phyloP scores from a whole-genome alignment of 2,797 vertebrate genomes.

The Graptemys geographica region DNA sequence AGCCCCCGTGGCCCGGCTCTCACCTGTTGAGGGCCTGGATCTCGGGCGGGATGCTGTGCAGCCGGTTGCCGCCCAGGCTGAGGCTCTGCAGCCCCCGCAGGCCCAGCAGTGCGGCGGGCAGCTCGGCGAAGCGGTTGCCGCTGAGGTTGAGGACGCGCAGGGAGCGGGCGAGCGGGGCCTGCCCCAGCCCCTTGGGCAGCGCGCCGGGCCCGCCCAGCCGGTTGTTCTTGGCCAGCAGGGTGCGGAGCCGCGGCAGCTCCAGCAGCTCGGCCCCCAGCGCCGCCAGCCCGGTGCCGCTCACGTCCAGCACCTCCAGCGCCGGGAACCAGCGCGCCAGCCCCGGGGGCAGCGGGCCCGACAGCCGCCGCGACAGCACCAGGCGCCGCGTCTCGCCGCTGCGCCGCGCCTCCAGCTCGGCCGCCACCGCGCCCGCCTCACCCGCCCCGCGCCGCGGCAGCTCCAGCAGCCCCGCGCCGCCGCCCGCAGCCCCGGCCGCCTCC shows the following conservation, averaged over 20 bases:
- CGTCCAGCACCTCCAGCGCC: slow-evolving; percentile 91
- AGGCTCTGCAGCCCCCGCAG: slow-evolving; percentile 91
- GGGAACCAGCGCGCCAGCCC: slow-evolving; percentile 84
- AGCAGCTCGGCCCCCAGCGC: slow-evolving; percentile 87
- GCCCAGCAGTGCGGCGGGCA: slow-evolving; percentile 88
- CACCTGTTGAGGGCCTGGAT: slow-evolving; percentile 93
- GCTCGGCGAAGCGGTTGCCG: slow-evolving; percentile 93
- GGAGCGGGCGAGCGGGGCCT: slow-evolving; percentile 84
- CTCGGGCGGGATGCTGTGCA: slow-evolving; percentile 91
- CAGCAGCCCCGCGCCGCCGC: not conserved
- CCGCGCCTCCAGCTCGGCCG: slow-evolving; percentile 78
- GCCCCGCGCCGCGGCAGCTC: slow-evolving; percentile 70
- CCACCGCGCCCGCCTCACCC: slow-evolving; percentile 78
- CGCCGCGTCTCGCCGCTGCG: slow-evolving; percentile 79
- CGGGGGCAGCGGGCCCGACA: slow-evolving; percentile 82
- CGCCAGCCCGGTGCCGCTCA: slow-evolving; percentile 91
- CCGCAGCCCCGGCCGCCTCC: not conserved
- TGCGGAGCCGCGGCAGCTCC: slow-evolving; percentile 84
- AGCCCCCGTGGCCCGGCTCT: not conserved
- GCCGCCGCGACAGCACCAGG: slow-evolving; percentile 88
- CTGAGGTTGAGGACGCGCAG: slow-evolving; percentile 95
- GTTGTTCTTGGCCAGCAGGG: slow-evolving; percentile 96
- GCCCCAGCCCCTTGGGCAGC: slow-evolving; percentile 88
- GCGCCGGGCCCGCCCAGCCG: slow-evolving; percentile 89
- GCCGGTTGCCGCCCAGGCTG: slow-evolving; percentile 94